Evolutionary conservation across 37 sponge, comb jelly and placozoan species (phyloP).

Genomic region (Dysidea cf. avara): DNA sequence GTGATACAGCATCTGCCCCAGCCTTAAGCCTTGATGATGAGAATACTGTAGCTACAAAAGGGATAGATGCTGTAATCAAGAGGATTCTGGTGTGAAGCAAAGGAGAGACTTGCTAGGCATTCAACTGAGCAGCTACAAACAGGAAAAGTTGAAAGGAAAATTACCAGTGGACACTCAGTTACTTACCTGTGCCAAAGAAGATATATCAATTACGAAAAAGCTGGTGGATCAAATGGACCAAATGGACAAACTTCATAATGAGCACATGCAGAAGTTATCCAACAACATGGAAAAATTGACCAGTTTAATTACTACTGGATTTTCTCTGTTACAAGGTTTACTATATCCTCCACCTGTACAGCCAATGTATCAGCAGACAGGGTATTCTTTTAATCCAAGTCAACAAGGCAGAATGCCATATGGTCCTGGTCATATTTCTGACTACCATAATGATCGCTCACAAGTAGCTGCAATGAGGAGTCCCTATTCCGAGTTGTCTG

Average conservation of each 20-base stretch:
- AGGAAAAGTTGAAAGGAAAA: conserved; percentile 1
- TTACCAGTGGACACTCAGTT: conserved; percentile 4
- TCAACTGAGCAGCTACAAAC: neutral
- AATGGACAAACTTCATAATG: conserved; percentile 1
- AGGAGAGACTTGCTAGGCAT: neutral
- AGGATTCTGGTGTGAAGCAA: neutral
- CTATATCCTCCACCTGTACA: no score
- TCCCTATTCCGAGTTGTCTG: no score
- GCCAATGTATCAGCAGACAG: no score
- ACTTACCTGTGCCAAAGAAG: conserved; percentile 6
- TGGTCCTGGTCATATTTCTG: no score
- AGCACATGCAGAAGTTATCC: neutral
- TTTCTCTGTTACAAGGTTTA: neutral
- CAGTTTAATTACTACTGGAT: neutral
- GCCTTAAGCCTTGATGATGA: no score
- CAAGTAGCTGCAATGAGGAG: no score
- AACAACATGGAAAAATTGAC: conserved; percentile 4
- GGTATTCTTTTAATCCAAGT: no score
- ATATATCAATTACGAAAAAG: neutral
- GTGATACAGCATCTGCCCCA: no score
- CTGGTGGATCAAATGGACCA: conserved; percentile 1
- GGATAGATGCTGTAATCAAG: neutral
- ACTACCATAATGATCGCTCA: no score
- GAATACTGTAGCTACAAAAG: no score
- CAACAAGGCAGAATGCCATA: no score